Evolutionary conservation across 53 echinoderm and acorn worm species (phyloP).

Genomic region (Mesocentrotus franciscanus): DNA sequence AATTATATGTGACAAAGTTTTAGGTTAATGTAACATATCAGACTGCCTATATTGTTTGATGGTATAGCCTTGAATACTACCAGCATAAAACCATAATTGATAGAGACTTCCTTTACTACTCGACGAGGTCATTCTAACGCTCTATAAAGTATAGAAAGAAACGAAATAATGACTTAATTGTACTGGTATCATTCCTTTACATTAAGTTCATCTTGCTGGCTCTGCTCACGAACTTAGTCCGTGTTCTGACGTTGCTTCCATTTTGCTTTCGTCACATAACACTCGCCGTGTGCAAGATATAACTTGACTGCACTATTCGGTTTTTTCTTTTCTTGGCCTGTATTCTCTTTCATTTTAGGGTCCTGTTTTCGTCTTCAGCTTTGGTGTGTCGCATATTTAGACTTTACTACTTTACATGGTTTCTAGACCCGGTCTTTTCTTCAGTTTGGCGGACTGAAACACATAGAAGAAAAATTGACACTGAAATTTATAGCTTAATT

Average conservation of each 20-base stretch:
- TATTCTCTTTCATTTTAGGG: no score
- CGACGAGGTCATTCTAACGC: neutral
- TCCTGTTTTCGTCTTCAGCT: no score
- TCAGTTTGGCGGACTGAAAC: neutral
- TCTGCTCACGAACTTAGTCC: neutral
- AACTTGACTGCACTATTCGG: no score
- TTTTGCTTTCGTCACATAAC: neutral
- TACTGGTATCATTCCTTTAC: neutral
- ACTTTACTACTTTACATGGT: no score
- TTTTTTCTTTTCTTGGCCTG: no score
- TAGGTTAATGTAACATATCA: no score
- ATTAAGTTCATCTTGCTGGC: neutral
- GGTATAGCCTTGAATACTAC: no score
- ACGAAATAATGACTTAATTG: neutral
- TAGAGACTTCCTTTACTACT: no score
- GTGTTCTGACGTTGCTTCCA: neutral
- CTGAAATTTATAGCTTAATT: neutral
- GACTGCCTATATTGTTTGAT: no score
- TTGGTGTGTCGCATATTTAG: no score
- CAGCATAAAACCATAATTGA: no score
- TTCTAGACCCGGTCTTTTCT: neutral
- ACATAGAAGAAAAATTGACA: neutral
- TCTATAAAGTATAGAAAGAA: neutral
- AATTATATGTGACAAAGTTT: no score
- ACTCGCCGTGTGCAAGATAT: neutral